These are phyloP conservation scores for Cossypha polioptera DNA, from an alignment of 2,797 vertebrate genomes.

Conservation along the genomic window DNA sequence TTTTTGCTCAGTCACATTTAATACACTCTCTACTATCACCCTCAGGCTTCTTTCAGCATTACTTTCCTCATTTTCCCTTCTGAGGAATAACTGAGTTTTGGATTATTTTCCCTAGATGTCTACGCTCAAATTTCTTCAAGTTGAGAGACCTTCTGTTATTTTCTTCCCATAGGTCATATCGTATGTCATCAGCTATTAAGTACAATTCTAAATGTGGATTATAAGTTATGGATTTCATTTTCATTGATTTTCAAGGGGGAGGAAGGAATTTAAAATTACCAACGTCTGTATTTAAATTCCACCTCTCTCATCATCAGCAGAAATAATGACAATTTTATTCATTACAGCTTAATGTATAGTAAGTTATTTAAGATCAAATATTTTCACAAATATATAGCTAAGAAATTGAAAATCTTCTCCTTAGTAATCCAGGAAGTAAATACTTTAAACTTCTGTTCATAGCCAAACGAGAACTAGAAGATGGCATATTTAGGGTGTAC, in stretches of 20 bases:
- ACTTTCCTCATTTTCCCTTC: slow-evolving; percentile 48
- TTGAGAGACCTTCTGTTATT: slow-evolving; percentile 26
- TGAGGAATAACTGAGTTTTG: slow-evolving; percentile 37
- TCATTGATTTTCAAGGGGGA: slow-evolving; percentile 41
- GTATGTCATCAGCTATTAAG: slow-evolving; percentile 55
- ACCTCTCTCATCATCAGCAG: neutral
- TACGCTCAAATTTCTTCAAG: slow-evolving; percentile 1
- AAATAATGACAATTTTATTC: slow-evolving; percentile 21
- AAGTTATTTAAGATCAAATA: neutral
- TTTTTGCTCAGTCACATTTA: slow-evolving; percentile 14
- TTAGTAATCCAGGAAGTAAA: neutral
- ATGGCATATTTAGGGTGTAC: neutral
- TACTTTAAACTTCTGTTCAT: neutral
- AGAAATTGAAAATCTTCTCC: neutral
- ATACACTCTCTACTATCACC: slow-evolving; percentile 41
- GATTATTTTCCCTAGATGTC: slow-evolving; percentile 50
- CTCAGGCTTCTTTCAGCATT: slow-evolving; percentile 51
- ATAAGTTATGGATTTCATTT: neutral
- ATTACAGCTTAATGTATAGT: neutral
- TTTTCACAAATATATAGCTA: neutral
- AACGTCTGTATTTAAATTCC: neutral
- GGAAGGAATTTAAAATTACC: neutral
- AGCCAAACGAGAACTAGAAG: neutral
- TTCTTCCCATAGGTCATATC: slow-evolving; percentile 16
- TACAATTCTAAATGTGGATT: slow-evolving; percentile 15